Base-by-base conservation (phyloP, 2,113 vertebrate genomes). In the Bubo bubo region DNA sequence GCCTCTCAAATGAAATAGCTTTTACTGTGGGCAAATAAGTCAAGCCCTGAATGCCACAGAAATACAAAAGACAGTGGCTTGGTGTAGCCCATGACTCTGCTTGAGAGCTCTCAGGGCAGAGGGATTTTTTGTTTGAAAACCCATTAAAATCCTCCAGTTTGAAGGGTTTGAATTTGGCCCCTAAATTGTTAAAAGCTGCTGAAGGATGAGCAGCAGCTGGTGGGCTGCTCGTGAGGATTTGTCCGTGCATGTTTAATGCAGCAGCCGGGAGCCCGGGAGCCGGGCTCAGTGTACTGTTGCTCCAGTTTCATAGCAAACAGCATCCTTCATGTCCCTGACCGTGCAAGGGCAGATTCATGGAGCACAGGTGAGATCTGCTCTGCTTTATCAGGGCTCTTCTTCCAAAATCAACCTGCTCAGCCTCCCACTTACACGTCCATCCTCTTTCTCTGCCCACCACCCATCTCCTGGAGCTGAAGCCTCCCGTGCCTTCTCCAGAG, bases 401-500 rank as follows among this genome's bases (percentile, higher is more conserved):
- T 53, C 53, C 72, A 55, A 47, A 53, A 71, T 4, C 92, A 68
- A 34, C 70, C 86, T 10, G 5, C 71, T 56, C 67, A 64, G 37
- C 27, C 53, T 77, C 59, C 45, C 0, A 0, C 10, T 3, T 16
- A 26, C 55, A 34, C 1, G 9, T 10, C 77, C 73, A 21, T 10
- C 52, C 35, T 58, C 45, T 32, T 56, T 35, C 58, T 14, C 71
- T 75, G 79, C 49, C 79, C 26, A 8, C 35, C 4, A 3, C 24
- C 15, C 15, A 8, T n/a, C 30, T 84, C 30, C 50, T 19, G 34
- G 35, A 86, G 34, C 59, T 58, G 68, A 37, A 93, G 45, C 37
- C 18, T 55, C 71, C 49, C 6, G 1, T 47, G 35, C 14, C 24
- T 72, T 37, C 41, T 74, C 45, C 5, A 0, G 50, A 62, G 32